Evolutionary conservation across 2,797 vertebrate genomes (phyloP).

Genomic region (Malurus leucopterus): DNA sequence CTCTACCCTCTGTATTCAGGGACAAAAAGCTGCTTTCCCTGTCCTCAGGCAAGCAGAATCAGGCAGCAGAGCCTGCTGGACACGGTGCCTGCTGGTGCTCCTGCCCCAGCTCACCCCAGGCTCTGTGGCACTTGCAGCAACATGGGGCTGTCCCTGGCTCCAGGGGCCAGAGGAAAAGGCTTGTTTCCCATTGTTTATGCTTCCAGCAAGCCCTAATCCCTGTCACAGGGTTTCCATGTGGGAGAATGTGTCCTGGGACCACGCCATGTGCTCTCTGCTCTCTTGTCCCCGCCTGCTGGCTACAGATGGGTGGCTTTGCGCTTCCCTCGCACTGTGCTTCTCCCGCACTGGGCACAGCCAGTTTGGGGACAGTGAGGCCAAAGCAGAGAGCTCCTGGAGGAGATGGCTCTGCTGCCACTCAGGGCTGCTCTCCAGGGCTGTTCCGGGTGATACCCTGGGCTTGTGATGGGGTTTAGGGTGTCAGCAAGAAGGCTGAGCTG

Average conservation of each 20-base stretch:
- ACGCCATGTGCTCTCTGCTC: neutral
- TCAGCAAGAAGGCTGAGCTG: neutral
- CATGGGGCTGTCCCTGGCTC: neutral
- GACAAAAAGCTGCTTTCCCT: neutral
- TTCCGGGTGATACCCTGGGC: neutral
- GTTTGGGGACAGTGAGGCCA: neutral
- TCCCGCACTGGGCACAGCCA: rapidly evolving
- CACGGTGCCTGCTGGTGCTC: neutral
- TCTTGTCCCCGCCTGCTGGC: neutral
- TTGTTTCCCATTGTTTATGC: neutral
- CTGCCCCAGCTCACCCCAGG: rapidly evolving
- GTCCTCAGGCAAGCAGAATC: neutral
- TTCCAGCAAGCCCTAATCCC: conserved; percentile 18
- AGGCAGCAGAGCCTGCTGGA: neutral
- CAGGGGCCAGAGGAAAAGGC: neutral
- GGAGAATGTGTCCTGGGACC: neutral
- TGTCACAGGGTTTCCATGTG: neutral
- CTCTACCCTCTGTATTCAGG: neutral
- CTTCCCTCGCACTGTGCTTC: rapidly evolving
- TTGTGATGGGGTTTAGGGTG: neutral
- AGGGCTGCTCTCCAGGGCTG: neutral
- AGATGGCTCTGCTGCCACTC: neutral
- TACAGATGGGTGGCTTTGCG: rapidly evolving
- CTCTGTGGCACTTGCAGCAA: neutral
- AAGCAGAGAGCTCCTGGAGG: neutral